Conservation (phyloP, 1,140 invertebrate genomes). For the Drosophila parvula region DNA sequence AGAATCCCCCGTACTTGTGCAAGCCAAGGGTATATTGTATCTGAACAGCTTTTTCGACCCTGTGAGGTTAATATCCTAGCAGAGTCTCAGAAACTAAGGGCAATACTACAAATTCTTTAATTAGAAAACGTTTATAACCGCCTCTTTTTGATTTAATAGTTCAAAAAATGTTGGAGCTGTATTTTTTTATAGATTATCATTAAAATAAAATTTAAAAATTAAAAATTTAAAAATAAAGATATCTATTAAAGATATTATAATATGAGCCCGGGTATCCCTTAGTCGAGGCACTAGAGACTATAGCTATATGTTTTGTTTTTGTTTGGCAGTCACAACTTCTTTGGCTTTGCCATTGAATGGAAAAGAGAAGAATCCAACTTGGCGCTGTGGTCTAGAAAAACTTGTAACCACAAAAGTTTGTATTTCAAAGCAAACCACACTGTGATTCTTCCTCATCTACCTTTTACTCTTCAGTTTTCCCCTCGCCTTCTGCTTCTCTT, state of each 20-base stretch:
- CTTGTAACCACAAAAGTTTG: slow-evolving; percentile 80
- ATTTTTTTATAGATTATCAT: background rate
- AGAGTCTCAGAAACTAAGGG: background rate
- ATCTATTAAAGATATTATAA: background rate
- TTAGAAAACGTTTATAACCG: background rate
- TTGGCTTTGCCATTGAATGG: slow-evolving; percentile 54
- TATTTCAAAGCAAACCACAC: slow-evolving; percentile 74
- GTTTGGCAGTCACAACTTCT: slow-evolving; percentile 64
- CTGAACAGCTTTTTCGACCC: background rate
- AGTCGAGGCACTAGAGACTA: background rate
- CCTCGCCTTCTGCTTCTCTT: slow-evolving; percentile 10
- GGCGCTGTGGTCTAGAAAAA: slow-evolving; percentile 76
- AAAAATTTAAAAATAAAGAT: too few species aligned
- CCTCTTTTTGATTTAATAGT: background rate
- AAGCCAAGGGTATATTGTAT: slow-evolving; percentile 2
- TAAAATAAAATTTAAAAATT: background rate
- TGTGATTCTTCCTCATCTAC: slow-evolving; percentile 39
- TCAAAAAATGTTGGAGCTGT: background rate
- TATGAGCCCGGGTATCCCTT: background rate
- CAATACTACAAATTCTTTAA: background rate
- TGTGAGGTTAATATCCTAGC: background rate
- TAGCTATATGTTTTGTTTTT: slow-evolving; percentile 35
- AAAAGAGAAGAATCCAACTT: slow-evolving; percentile 26
- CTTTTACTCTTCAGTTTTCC: slow-evolving; percentile 25
- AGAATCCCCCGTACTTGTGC: background rate